These are phyloP conservation scores for Apocrypta bakeri DNA, from an alignment of 1,140 invertebrate species.

Conservation along the genomic window DNA sequence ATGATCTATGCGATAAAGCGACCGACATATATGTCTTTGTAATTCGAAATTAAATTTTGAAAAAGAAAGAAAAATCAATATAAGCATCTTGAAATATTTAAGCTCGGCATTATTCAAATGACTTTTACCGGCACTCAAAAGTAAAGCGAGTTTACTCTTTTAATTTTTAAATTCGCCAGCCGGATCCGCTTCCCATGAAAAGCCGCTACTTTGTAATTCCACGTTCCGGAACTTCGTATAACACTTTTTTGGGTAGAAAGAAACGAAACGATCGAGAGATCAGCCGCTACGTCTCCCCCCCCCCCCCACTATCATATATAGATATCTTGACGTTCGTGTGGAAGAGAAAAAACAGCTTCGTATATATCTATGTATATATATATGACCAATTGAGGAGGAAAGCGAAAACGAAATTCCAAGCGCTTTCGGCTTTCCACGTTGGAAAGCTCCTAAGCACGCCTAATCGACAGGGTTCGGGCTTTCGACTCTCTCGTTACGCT, in stretches of 20 bases:
- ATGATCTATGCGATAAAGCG: too few species aligned
- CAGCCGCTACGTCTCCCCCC: neutral
- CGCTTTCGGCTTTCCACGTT: slow-evolving; percentile 1
- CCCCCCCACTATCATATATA: too few species aligned
- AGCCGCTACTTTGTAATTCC: neutral
- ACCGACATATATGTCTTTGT: too few species aligned
- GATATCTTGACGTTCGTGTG: too few species aligned
- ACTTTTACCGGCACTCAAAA: neutral
- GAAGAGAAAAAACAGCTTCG: neutral
- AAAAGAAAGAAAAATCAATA: too few species aligned
- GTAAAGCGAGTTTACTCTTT: neutral
- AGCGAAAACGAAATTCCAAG: neutral
- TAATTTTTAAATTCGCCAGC: neutral
- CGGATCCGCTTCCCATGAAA: neutral
- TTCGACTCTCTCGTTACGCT: slow-evolving; percentile 20
- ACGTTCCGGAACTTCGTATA: neutral
- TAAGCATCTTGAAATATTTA: too few species aligned
- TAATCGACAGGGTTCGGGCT: slow-evolving; percentile 22
- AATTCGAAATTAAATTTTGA: too few species aligned
- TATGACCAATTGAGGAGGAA: neutral
- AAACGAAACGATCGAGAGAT: neutral
- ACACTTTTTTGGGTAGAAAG: neutral
- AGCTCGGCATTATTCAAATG: neutral
- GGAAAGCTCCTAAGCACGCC: slow-evolving; percentile 13
- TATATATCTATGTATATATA: too few species aligned